A percentile compares a stretch with the other conserved stretches of the same genome.
These are phyloP conservation scores for Dendrolimus punctatus DNA, from an alignment of 1,140 invertebrate genomes.

Conservation along the genomic window DNA sequence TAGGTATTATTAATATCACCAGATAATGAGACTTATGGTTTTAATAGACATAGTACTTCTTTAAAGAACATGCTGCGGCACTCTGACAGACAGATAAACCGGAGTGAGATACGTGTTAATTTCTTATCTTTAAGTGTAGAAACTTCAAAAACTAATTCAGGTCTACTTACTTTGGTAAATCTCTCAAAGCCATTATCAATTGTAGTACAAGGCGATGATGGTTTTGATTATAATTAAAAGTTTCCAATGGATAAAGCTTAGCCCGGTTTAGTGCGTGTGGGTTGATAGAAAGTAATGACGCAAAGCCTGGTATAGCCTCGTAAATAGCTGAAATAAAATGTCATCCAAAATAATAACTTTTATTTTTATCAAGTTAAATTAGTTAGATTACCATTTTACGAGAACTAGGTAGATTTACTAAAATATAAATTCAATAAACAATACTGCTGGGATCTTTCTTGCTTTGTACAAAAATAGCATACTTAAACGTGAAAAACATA, in stretches of 20 bases:
- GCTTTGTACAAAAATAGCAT: no score
- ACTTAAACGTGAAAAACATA: no score
- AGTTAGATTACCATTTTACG: not conserved
- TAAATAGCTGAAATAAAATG: constrained; percentile 59
- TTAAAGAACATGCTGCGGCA: no score
- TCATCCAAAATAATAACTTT: constrained; percentile 13
- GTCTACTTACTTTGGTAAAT: constrained; percentile 63
- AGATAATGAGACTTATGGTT: no score
- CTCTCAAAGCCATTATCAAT: constrained; percentile 66
- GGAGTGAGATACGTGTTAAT: no score
- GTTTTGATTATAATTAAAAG: constrained; percentile 53
- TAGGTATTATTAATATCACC: no score
- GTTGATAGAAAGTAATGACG: constrained; percentile 64
- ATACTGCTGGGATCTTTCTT: no score
- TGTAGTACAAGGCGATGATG: constrained; percentile 60
- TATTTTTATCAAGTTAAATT: not conserved
- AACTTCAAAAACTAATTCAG: not conserved
- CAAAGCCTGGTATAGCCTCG: constrained; percentile 65
- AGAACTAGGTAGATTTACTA: no score
- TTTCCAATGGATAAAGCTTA: constrained; percentile 45
- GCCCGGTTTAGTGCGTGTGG: constrained; percentile 53
- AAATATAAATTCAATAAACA: no score
- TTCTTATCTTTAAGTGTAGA: no score
- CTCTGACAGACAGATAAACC: no score
- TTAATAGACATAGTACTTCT: no score